These are phyloP conservation scores for Cephalopterus ornatus DNA, from an alignment of 2,113 vertebrate species.

Conservation along the genomic window DNA sequence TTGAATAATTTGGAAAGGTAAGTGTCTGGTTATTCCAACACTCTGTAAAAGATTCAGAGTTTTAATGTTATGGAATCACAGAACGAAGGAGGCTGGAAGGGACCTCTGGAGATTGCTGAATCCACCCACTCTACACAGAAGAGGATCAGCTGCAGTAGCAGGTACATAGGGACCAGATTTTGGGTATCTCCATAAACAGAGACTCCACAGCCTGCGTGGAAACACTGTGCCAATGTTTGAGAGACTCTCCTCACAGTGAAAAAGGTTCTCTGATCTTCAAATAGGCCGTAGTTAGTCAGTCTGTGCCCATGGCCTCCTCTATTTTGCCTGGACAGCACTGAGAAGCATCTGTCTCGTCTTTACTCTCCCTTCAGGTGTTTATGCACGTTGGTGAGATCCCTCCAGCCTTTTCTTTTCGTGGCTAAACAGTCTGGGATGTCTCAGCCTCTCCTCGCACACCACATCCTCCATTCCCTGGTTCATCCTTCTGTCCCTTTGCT, in stretches of 20 bases:
- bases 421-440: not conserved
- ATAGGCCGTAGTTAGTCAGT: not conserved
- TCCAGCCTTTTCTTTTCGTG: rapidly evolving
- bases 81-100: not conserved
- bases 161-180: not conserved
- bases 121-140: not conserved
- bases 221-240: not conserved
- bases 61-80: not conserved
- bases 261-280: not conserved
- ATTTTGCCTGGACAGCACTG: not conserved
- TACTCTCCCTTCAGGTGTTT: not conserved
- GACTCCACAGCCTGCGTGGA: not conserved
- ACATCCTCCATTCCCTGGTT: not conserved
- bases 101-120: not conserved
- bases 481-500: not conserved
- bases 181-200: not conserved
- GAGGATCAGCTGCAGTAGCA: not conserved
- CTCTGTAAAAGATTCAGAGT: not conserved
- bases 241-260: not conserved
- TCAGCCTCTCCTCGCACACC: not conserved
- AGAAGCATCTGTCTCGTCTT: not conserved
- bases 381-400: not conserved
- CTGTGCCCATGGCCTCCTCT: not conserved
- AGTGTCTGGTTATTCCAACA: not conserved
- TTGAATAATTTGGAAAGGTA: not conserved